Evolutionary conservation across 2,113 vertebrate genomes (phyloP).

Genomic region (Cavia porcellus): DNA sequence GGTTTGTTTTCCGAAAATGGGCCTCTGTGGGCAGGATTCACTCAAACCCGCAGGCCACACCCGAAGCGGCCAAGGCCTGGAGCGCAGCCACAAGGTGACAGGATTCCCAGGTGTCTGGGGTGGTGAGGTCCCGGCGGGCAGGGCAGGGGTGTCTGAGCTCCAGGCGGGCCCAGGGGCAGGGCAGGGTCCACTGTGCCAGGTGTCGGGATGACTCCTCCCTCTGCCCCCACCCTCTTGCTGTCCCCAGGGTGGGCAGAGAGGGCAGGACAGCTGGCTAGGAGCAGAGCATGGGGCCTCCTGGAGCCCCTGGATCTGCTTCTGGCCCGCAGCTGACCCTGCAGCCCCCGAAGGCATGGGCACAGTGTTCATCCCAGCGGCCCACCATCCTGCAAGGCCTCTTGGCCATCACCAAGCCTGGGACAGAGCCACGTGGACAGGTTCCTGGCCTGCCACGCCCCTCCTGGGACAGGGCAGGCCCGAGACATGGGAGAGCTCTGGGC

Average conservation of each 20-base stretch:
- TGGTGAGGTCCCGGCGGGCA: not conserved
- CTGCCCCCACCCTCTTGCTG: fast-evolving
- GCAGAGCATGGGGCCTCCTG: not conserved
- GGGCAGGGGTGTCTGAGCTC: not conserved
- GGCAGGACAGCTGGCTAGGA: not conserved
- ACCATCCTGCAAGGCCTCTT: no score
- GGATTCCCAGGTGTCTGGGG: not conserved
- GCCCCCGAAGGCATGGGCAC: not conserved
- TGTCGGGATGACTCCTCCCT: not conserved
- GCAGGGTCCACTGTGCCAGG: not conserved
- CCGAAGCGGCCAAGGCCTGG: not conserved
- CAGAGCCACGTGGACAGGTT: not conserved
- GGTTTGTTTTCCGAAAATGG: not conserved
- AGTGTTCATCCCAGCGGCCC: no score
- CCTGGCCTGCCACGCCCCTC: not conserved
- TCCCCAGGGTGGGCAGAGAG: not conserved
- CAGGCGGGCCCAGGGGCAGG: not conserved
- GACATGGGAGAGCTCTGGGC: not conserved
- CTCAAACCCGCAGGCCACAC: not conserved
- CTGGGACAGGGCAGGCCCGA: not conserved
- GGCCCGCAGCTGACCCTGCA: not conserved
- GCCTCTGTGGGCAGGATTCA: not conserved
- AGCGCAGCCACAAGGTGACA: not conserved
- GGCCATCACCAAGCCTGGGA: not conserved
- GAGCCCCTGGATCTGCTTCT: not conserved